Evolutionary conservation across 2,888 invertebrate species (phyloP), one percentile per base, ranked within the genome.

Genomic region (Caenorhabditis afra): DNA sequence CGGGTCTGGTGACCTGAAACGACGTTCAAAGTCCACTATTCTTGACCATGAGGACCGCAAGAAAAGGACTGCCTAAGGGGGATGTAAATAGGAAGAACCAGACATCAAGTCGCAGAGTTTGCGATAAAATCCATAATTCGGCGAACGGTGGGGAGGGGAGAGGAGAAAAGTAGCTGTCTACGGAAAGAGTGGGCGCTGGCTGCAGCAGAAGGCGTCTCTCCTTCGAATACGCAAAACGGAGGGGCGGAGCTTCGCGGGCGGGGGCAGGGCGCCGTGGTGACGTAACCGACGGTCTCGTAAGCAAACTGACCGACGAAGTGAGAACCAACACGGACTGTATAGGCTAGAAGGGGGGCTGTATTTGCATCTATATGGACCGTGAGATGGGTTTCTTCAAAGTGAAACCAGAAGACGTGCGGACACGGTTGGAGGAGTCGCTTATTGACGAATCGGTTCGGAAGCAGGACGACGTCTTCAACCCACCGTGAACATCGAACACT

Each of bases 311-410:
- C 73, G 35, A 52, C 41, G 22, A n/a, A 23, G 16, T 16, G 53
- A 37, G 53, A n/a, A n/a, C 16, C 16, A n/a, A 29, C 10, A 58
- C 7, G 53, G 20, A 37, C 53, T 62, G 50, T 71, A 71, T 71
- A 62, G 71, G 71, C 71, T 71, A 71, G 71, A 71, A 70, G 22
- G 52, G 12, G 41, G 58, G 70, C 73, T 57, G 61, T 57, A 73
- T 73, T 65, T 57, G 64, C 53, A 73, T 73, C 57, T 73, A 45
- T 71, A 71, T 71, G 71, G 47, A 73, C 62, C 64, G 64, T 73
- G 55, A 29, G 47, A 41, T 44, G n/a, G n/a, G n/a, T n/a, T n/a
- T n/a, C n/a, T n/a, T n/a, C n/a, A n/a, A n/a, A n/a, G n/a, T n/a
- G n/a, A n/a, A n/a, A n/a, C n/a, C n/a, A n/a, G n/a, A 37, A 3